These are phyloP conservation scores for Leucoraja ocellata DNA, from an alignment of 2,797 vertebrate genomes.

Conservation along the genomic window DNA sequence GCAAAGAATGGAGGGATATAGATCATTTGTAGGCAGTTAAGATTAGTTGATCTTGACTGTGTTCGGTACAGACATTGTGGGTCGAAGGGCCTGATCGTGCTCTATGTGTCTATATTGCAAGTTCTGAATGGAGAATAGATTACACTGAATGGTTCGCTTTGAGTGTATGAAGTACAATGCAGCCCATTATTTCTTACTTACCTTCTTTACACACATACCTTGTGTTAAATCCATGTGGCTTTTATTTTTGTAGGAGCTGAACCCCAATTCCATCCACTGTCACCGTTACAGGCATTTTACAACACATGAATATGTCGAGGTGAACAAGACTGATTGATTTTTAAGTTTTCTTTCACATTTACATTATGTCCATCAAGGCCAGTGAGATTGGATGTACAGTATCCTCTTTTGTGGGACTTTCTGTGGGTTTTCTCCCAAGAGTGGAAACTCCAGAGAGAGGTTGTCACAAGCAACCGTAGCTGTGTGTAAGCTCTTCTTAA, in stretches of 20 bases:
- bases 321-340: not conserved
- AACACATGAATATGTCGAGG: too few relatives aligned
- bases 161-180: too few relatives aligned
- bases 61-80: too few relatives aligned
- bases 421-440: not conserved
- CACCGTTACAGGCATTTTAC: not conserved
- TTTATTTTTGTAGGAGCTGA: not conserved
- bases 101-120: too few relatives aligned
- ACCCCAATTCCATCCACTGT: not conserved
- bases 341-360: not conserved
- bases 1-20: too few relatives aligned
- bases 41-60: too few relatives aligned
- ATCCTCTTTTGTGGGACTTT: not conserved
- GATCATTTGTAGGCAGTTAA: too few relatives aligned
- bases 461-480: not conserved
- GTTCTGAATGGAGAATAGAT: too few relatives aligned
- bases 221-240: not conserved
- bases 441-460: not conserved
- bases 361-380: not conserved
- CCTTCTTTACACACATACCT: not conserved
- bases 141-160: too few relatives aligned
- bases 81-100: too few relatives aligned
- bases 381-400: not conserved
- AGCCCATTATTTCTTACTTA: too few relatives aligned
- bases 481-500: not conserved